These are phyloP conservation scores for Cylloceria caligata DNA, from an alignment of 2,888 invertebrate species.

Conservation along the genomic window DNA sequence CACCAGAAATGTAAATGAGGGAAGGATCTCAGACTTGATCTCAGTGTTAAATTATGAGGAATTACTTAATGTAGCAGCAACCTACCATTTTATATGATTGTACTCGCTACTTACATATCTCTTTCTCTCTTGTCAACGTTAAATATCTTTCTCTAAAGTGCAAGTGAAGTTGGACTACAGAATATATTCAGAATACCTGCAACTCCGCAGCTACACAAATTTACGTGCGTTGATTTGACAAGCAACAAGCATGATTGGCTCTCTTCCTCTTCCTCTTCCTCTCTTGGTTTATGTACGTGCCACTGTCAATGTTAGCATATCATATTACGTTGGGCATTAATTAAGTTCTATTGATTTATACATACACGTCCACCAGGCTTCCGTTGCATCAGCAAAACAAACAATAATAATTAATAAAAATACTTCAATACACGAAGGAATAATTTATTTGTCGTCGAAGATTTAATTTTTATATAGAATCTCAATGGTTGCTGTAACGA, in stretches of 20 bases:
- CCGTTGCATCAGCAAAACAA: neutral
- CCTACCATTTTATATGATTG: neutral
- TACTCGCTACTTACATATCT: neutral
- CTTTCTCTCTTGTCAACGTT: neutral
- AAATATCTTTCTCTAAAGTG: neutral
- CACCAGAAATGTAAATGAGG: too few species aligned
- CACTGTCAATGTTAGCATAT: too few species aligned
- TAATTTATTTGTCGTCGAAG: neutral
- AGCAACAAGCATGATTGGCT: neutral
- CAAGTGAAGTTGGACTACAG: neutral
- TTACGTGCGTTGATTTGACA: slow-evolving; percentile 19
- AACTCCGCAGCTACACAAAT: neutral
- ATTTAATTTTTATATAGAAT: neutral
- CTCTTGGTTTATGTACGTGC: neutral
- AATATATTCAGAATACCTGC: neutral
- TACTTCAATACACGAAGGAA: neutral
- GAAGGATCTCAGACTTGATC: neutral
- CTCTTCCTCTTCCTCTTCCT: neutral
- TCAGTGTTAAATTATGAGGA: neutral
- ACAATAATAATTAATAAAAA: neutral
- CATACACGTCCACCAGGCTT: neutral
- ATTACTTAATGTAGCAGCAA: neutral
- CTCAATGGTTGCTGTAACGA: too few species aligned
- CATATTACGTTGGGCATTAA: too few species aligned
- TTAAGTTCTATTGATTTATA: slow-evolving; percentile 22